These are phyloP conservation scores for Yponomeuta malinellus DNA, from an alignment of 2,888 invertebrate species.

Conservation along the genomic window DNA sequence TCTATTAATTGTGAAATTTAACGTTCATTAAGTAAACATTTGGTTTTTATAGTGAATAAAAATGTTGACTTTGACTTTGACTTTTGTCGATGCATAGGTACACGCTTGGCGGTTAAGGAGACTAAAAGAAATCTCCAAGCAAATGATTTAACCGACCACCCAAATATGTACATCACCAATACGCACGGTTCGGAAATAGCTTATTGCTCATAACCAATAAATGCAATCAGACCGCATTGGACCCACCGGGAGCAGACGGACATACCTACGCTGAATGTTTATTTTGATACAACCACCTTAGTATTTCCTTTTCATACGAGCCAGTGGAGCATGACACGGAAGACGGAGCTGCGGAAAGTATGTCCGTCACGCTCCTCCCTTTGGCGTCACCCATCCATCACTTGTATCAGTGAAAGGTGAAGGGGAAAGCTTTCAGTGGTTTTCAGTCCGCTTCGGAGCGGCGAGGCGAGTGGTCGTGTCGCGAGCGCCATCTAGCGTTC, in stretches of 20 bases:
- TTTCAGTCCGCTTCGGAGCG: constrained; percentile 67
- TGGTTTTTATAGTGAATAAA: too few relatives aligned
- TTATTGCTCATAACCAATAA: background rate
- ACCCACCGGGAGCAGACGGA: constrained; percentile 38
- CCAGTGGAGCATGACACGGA: constrained; percentile 34
- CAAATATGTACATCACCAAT: too few relatives aligned
- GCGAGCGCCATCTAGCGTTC: constrained; percentile 31
- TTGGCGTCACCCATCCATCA: constrained; percentile 22
- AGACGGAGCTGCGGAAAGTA: constrained; percentile 27
- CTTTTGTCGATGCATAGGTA: too few relatives aligned
- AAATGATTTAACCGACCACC: background rate
- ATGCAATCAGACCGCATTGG: constrained; percentile 17
- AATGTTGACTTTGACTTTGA: too few relatives aligned
- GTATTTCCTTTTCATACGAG: constrained; percentile 52
- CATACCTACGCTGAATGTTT: constrained; percentile 44
- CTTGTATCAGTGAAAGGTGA: constrained; percentile 35
- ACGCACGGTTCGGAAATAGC: background rate
- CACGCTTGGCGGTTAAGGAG: too few relatives aligned
- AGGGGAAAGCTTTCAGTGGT: constrained; percentile 34
- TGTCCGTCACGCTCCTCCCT: constrained; percentile 34
- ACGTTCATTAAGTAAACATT: too few relatives aligned
- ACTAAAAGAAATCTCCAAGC: background rate
- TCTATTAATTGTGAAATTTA: too few relatives aligned
- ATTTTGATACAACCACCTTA: constrained; percentile 62
- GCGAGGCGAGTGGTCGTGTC: constrained; percentile 51